Conservation (phyloP, 2,888 invertebrate species). For the Acleris laterana region DNA sequence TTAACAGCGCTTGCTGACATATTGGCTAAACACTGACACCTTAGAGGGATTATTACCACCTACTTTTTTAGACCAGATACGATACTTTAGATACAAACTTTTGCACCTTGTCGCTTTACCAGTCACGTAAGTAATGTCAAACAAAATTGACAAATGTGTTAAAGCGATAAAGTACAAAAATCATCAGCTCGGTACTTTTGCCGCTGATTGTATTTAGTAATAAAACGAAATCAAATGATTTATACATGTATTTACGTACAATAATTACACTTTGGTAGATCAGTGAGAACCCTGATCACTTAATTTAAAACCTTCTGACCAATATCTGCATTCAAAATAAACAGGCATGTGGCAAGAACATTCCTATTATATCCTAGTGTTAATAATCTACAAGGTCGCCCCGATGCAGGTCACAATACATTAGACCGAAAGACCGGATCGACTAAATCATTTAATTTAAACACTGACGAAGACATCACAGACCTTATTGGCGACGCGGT, state of each 20-base stretch:
- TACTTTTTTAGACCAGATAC: no score
- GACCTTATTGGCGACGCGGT: no score
- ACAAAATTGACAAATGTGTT: no score
- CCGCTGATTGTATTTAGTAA: no score
- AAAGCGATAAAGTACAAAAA: no score
- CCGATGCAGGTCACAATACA: constrained; percentile 12
- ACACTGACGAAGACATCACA: not conserved
- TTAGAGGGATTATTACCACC: no score
- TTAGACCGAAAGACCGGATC: not conserved
- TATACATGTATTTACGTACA: constrained; percentile 47
- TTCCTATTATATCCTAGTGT: not conserved
- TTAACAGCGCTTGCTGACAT: no score
- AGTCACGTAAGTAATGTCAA: no score
- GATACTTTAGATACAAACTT: no score
- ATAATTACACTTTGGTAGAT: constrained; percentile 47
- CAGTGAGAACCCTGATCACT: constrained; percentile 32
- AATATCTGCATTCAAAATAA: not conserved
- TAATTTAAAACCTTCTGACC: not conserved
- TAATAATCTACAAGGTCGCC: not conserved
- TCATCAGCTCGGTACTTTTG: no score
- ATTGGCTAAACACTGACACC: no score
- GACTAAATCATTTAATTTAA: constrained; percentile 12
- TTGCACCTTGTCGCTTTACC: no score
- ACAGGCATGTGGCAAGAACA: constrained; percentile 14
- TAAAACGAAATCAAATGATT: constrained; percentile 37